Percentiles rank a stretch among this genome's conserved stretches.
phyloP scores from a whole-genome alignment of 2,888 invertebrate genomes.

The Eutolmus rufibarbis region DNA sequence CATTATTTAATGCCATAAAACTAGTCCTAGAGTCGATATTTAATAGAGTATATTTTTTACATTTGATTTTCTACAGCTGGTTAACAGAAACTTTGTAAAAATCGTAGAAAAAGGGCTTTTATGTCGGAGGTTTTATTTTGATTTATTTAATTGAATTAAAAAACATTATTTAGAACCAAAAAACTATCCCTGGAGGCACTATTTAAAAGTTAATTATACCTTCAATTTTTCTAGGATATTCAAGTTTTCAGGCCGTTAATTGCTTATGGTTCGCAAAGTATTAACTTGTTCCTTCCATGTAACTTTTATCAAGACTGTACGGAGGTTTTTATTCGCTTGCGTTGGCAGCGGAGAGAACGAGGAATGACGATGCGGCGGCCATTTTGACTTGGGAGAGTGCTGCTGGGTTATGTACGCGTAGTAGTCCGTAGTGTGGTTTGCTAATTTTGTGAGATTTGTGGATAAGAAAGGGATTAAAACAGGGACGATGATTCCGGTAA shows the following conservation, averaged over 20 bases:
- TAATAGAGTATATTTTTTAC: background rate
- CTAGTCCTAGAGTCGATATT: background rate
- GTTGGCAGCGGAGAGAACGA: background rate
- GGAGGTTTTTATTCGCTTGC: background rate
- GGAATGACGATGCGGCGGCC: background rate
- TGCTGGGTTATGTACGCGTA: background rate
- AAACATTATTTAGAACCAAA: too few species aligned
- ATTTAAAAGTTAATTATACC: too few species aligned
- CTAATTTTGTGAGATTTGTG: background rate
- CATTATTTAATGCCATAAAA: background rate
- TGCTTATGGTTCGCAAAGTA: background rate
- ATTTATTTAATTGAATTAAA: too few species aligned
- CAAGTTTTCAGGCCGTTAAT: too few species aligned
- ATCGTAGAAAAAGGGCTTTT: too few species aligned
- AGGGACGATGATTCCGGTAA: constrained; percentile 22
- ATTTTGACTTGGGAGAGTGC: background rate
- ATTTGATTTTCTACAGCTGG: too few species aligned
- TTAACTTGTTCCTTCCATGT: background rate
- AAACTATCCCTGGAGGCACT: too few species aligned
- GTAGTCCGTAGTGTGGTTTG: background rate
- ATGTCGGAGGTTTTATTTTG: too few species aligned
- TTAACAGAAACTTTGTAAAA: too few species aligned
- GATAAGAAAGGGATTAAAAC: background rate
- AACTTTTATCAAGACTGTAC: background rate
- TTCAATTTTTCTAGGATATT: too few species aligned